phyloP scores from a whole-genome alignment of 2,888 invertebrate genomes.

The Lycaena phlaeas region DNA sequence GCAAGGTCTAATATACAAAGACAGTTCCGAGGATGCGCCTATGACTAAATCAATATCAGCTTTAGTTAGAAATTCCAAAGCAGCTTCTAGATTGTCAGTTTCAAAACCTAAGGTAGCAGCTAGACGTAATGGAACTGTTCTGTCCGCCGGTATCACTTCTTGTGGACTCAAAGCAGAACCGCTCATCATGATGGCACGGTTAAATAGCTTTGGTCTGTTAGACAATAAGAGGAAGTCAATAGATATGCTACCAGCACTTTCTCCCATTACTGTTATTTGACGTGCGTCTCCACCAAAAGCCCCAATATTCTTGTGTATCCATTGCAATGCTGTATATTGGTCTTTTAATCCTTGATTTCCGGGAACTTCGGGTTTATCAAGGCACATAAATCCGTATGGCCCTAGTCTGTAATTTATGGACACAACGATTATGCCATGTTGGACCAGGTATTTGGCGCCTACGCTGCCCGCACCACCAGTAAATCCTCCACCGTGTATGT shows the following conservation, averaged over 20 bases:
- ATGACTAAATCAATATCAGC: slow-evolving; percentile 4
- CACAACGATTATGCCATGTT: slow-evolving; percentile 32
- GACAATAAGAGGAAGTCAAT: slow-evolving; percentile 7
- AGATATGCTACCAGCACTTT: slow-evolving; percentile 8
- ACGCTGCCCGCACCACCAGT: slow-evolving; percentile 32
- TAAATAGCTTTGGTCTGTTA: not conserved
- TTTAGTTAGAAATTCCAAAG: slow-evolving; percentile 25
- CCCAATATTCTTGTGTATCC: slow-evolving; percentile 28
- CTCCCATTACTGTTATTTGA: slow-evolving; percentile 10
- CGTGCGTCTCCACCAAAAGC: slow-evolving; percentile 25
- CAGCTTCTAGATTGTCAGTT: slow-evolving; percentile 20
- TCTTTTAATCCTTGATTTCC: slow-evolving; percentile 46
- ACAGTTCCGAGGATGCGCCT: not conserved
- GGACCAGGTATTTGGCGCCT: slow-evolving; percentile 31
- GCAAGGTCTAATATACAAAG: not conserved
- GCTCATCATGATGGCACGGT: slow-evolving; percentile 13
- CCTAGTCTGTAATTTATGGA: slow-evolving; percentile 39
- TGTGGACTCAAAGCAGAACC: slow-evolving; percentile 20
- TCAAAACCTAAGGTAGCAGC: slow-evolving; percentile 27
- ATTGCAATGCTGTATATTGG: slow-evolving; percentile 31
- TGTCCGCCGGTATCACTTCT: slow-evolving; percentile 20
- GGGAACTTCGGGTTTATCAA: slow-evolving; percentile 28
- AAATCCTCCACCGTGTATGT: slow-evolving; percentile 46
- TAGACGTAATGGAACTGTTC: slow-evolving; percentile 27
- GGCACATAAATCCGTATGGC: slow-evolving; percentile 44